Conservation (phyloP, 2,888 invertebrate genomes). For the Stenoptilia bipunctidactyla region DNA sequence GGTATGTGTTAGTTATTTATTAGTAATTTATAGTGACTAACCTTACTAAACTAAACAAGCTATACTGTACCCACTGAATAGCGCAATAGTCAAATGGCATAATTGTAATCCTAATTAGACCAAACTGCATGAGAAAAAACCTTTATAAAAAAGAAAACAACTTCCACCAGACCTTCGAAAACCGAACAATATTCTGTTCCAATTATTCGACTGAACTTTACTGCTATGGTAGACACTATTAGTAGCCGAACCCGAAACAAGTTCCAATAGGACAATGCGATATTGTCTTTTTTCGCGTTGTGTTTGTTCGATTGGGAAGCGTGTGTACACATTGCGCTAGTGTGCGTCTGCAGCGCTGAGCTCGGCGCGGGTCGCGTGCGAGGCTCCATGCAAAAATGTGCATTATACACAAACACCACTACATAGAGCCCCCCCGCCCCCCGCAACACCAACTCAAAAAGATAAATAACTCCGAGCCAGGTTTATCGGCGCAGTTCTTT, state of each 20-base stretch:
- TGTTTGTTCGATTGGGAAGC: conserved; percentile 8
- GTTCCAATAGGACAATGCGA: background rate
- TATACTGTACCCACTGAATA: too few relatives aligned
- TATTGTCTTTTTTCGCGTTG: conserved; percentile 1
- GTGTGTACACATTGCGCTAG: background rate
- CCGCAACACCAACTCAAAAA: conserved; percentile 24
- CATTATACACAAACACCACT: conserved; percentile 45
- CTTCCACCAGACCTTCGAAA: too few relatives aligned
- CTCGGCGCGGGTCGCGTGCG: conserved; percentile 50
- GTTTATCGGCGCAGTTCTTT: conserved; percentile 37
- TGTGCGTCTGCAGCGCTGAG: conserved; percentile 45
- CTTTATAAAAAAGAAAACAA: too few relatives aligned
- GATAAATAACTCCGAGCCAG: conserved; percentile 28
- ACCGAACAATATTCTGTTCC: too few relatives aligned
- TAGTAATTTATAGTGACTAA: too few relatives aligned
- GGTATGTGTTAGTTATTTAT: too few relatives aligned
- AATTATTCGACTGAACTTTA: too few relatives aligned
- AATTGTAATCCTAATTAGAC: too few relatives aligned
- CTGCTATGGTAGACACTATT: too few relatives aligned
- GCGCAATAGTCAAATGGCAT: too few relatives aligned
- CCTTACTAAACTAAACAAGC: too few relatives aligned
- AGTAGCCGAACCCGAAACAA: conserved; percentile 3
- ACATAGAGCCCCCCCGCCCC: conserved; percentile 36
- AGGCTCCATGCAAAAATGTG: conserved; percentile 64
- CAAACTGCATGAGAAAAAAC: too few relatives aligned